phyloP scores from a whole-genome alignment of 2,113 vertebrate species.

The Coptodon bakossiorum region DNA sequence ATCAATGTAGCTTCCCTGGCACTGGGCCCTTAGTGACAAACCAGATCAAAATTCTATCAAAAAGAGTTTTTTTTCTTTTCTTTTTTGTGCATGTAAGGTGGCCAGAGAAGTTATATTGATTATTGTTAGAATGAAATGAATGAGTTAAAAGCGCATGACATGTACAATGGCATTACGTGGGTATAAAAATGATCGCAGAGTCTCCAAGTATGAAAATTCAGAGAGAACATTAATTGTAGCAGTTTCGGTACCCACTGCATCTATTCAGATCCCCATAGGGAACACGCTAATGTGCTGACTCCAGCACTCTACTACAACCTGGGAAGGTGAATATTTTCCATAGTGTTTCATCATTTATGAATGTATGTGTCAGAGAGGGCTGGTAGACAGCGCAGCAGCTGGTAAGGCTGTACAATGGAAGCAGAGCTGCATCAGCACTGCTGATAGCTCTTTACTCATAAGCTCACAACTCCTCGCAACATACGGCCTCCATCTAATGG shows the following conservation, averaged over 20 bases:
- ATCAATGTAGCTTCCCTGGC: conserved; percentile 19
- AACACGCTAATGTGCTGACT: not conserved
- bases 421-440: conserved; percentile 11
- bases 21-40: not conserved
- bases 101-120: conserved; percentile 16
- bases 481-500: not conserved
- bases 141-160: conserved; percentile 16
- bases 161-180: not conserved
- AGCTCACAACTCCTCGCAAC: not conserved
- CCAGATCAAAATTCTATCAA: not conserved
- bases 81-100: not conserved
- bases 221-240: not conserved
- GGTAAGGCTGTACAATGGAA: not conserved
- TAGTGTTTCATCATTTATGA: conserved; percentile 39
- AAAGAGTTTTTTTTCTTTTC: not conserved
- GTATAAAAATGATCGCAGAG: not conserved
- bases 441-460: conserved; percentile 15
- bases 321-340: not conserved
- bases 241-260: not conserved
- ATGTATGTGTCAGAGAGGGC: conserved; percentile 40
- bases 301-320: not conserved
- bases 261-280: not conserved
- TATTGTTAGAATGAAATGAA: conserved; percentile 8
- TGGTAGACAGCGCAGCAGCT: conserved; percentile 11
- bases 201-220: not conserved